Percentiles rank a stretch among this genome's conserved stretches.
Conservation (phyloP, 1,140 invertebrate species). For the Drosophila parvula region DNA sequence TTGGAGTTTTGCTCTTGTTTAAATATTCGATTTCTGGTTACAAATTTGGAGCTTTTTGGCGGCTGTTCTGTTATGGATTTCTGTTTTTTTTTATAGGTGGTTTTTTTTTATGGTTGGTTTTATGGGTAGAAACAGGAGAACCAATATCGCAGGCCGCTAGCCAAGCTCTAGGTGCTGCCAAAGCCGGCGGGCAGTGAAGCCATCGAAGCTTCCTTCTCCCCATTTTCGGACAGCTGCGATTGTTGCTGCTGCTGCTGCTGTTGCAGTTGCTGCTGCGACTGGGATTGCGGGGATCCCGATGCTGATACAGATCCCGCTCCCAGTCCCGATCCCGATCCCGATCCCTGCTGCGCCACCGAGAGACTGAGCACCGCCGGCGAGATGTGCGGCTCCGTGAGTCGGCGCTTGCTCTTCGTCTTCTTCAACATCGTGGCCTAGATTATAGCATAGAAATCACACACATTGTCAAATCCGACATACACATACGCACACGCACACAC, state of each 20-base stretch:
- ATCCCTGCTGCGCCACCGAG: slow-evolving; percentile 45
- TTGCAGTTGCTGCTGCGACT: slow-evolving; percentile 59
- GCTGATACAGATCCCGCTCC: slow-evolving; percentile 10
- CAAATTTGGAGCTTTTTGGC: slow-evolving; percentile 1
- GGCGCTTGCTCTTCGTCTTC: slow-evolving; percentile 96
- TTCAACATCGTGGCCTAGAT: slow-evolving; percentile 89
- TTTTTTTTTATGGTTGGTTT: slow-evolving; percentile 27
- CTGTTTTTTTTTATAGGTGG: slow-evolving; percentile 8
- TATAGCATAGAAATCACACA: slow-evolving; percentile 78
- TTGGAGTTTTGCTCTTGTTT: slow-evolving; percentile 37
- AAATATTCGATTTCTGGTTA: slow-evolving; percentile 33
- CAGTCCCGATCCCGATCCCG: slow-evolving; percentile 6
- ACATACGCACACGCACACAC: slow-evolving; percentile 64
- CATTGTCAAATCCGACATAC: slow-evolving; percentile 74
- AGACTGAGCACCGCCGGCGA: slow-evolving; percentile 85
- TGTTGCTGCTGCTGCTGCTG: slow-evolving; percentile 56
- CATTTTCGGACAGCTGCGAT: slow-evolving; percentile 74
- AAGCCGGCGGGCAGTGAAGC: slow-evolving; percentile 44
- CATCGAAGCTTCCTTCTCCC: slow-evolving; percentile 68
- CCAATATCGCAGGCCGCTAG: slow-evolving; percentile 79
- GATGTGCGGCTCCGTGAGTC: slow-evolving; percentile 93
- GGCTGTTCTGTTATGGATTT: slow-evolving; percentile 26
- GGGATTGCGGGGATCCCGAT: slow-evolving; percentile 38
- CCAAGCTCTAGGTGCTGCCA: slow-evolving; percentile 80
- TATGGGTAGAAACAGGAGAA: slow-evolving; percentile 83